Percentiles rank a stretch among this genome's conserved stretches.
Conservation (phyloP, 2,888 invertebrate genomes). For the Hypena proboscidalis region DNA sequence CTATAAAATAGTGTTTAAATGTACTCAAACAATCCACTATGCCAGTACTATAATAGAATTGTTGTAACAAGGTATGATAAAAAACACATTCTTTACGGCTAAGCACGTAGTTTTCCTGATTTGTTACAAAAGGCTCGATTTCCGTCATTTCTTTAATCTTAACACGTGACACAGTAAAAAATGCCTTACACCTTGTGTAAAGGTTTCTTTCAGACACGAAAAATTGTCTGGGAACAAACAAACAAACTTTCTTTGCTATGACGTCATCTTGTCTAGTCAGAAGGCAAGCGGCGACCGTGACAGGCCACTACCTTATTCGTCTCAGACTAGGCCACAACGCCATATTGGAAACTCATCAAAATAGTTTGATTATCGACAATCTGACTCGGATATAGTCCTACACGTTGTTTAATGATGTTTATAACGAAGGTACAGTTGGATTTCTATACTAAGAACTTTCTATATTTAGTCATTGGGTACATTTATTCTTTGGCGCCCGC, state of each 20-base stretch:
- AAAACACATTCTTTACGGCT: conserved; percentile 21
- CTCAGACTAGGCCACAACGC: conserved; percentile 33
- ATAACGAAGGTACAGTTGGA: neutral
- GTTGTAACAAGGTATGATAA: conserved; percentile 11
- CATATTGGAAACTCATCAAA: conserved; percentile 35
- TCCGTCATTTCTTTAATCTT: conserved; percentile 36
- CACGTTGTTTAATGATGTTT: conserved; percentile 16
- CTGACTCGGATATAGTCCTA: conserved; percentile 3
- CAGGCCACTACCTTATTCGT: conserved; percentile 34
- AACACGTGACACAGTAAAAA: conserved; percentile 9
- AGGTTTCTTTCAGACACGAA: neutral
- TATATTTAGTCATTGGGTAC: no score
- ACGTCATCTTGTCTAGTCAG: conserved; percentile 17
- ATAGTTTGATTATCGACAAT: conserved; percentile 20
- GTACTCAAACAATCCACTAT: no score
- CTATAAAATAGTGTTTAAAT: conserved; percentile 1
- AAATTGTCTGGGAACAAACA: conserved; percentile 17
- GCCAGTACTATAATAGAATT: no score
- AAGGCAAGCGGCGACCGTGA: conserved; percentile 9
- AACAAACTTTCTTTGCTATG: conserved; percentile 29
- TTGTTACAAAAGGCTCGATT: conserved; percentile 18
- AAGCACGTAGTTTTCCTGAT: conserved; percentile 31
- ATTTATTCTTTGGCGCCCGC: no score
- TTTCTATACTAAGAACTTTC: no score
- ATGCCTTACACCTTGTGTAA: neutral